Evolutionary conservation across 1,140 invertebrate genomes (phyloP).

Genomic region (Procambarus clarkii): DNA sequence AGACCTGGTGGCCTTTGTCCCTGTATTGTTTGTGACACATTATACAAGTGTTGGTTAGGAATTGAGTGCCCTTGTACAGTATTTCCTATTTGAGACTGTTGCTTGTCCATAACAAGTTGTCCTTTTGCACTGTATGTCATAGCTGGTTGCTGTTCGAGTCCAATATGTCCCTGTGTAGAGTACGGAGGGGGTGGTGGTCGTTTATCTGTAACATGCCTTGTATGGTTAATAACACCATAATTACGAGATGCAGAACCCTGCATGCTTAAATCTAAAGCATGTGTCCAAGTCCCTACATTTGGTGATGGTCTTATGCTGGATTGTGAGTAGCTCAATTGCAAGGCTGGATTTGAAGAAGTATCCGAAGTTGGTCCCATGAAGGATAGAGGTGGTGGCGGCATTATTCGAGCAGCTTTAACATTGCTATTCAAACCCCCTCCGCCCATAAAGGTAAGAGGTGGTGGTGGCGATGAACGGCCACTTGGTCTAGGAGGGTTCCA

Average conservation of each 20-base stretch:
- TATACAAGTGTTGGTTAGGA: neutral
- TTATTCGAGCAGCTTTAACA: neutral
- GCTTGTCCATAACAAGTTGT: neutral
- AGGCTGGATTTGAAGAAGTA: neutral
- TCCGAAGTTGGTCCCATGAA: neutral
- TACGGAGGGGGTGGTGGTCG: neutral
- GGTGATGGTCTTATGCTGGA: neutral
- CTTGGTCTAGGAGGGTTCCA: neutral
- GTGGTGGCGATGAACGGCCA: neutral
- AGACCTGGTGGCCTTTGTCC: neutral
- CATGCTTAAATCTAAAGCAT: neutral
- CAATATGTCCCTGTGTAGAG: neutral
- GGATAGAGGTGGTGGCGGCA: neutral
- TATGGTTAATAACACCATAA: constrained; percentile 3
- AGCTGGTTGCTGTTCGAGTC: neutral
- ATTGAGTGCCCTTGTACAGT: neutral
- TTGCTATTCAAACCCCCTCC: neutral
- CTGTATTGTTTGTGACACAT: neutral
- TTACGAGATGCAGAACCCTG: neutral
- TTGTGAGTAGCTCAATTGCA: neutral
- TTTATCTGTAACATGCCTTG: neutral
- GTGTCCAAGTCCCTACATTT: neutral
- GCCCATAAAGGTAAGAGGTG: neutral
- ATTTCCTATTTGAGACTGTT: neutral
- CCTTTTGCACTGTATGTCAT: neutral